Conservation (phyloP, 2,113 vertebrate species). For the Ancistrus triradiatus region DNA sequence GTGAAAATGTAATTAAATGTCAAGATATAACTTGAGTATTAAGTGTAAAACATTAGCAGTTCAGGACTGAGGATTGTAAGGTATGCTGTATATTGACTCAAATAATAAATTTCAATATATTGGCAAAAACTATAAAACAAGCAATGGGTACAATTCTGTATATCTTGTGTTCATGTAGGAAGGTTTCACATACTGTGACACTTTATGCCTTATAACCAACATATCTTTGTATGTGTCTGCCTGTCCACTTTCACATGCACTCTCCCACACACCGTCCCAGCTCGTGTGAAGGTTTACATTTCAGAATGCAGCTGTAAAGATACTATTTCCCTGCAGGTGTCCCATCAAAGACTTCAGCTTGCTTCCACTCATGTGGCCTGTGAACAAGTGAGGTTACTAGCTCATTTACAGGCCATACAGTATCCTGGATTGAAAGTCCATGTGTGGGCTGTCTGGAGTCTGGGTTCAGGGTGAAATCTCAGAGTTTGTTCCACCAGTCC, state of each 20-base stretch:
- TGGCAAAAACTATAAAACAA: too few relatives aligned
- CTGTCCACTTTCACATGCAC: conserved; percentile 18
- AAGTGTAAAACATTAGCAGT: too few relatives aligned
- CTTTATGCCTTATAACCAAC: too few relatives aligned
- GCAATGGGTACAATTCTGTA: too few relatives aligned
- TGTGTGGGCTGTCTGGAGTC: conserved; percentile 57
- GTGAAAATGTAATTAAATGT: too few relatives aligned
- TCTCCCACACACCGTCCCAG: background rate
- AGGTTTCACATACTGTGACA: too few relatives aligned
- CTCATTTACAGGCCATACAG: conserved; percentile 32
- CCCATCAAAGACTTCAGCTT: conserved; percentile 64
- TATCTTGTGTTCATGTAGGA: too few relatives aligned
- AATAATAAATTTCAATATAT: too few relatives aligned
- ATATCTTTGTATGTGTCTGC: conserved; percentile 49
- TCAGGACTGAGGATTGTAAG: too few relatives aligned
- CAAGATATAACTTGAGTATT: too few relatives aligned
- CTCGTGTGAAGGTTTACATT: conserved; percentile 59
- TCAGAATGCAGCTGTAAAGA: conserved; percentile 64
- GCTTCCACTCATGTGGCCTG: conserved; percentile 48
- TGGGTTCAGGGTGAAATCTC: conserved; percentile 44
- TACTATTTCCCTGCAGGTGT: conserved; percentile 75
- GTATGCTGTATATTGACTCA: too few relatives aligned
- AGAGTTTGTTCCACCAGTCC: too few relatives aligned
- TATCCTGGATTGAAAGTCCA: conserved; percentile 43
- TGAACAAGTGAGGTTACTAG: conserved; percentile 53